phyloP scores from a whole-genome alignment of 2,113 vertebrate species.

The Heterotilapia buettikoferi region DNA sequence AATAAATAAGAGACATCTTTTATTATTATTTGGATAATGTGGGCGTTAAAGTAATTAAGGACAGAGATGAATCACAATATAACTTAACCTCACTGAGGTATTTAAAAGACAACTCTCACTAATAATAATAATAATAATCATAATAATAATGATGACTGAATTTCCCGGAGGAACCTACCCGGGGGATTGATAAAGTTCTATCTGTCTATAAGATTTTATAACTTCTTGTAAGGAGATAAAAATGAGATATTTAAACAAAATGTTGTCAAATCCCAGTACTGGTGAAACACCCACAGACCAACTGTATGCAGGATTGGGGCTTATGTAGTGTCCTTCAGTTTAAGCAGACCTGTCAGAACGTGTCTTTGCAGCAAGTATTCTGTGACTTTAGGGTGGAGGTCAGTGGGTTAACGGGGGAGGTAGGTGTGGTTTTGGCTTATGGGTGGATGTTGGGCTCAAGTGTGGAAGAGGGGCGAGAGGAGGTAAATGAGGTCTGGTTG shows the following conservation, averaged over 20 bases:
- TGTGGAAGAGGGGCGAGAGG: neutral
- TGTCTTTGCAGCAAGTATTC: slow-evolving; percentile 10
- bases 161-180: neutral
- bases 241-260: neutral
- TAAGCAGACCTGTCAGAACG: neutral
- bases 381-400: slow-evolving; percentile 40
- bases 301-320: neutral
- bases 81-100: neutral
- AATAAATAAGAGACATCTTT: neutral
- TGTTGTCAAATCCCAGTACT: neutral
- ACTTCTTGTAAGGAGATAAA: neutral
- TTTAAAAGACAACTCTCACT: neutral
- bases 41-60: neutral
- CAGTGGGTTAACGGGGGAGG: slow-evolving; percentile 41
- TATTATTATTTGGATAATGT: neutral
- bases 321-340: neutral
- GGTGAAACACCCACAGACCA: neutral
- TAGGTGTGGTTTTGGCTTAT: slow-evolving; percentile 43
- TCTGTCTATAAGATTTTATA: neutral
- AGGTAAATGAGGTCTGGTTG: slow-evolving; percentile 2
- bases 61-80: neutral
- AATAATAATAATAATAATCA: neutral
- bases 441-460: neutral
- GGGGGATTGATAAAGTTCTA: neutral
- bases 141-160: neutral